Conservation (phyloP, 2,888 invertebrate species). For the Volucella zonaria region DNA sequence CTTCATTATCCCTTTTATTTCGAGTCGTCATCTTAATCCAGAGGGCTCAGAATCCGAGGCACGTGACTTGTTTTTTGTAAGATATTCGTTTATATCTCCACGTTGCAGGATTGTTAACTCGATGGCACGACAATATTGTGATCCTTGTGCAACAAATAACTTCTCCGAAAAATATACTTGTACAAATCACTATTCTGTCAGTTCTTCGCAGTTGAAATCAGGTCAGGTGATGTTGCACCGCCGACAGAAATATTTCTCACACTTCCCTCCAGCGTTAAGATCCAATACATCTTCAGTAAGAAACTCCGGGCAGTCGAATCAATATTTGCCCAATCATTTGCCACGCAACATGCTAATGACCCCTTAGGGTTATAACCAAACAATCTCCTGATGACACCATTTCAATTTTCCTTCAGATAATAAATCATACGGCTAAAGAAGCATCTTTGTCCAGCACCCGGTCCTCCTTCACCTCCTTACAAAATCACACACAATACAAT, state of each 20-base stretch:
- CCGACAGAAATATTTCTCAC: background rate
- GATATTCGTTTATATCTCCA: too few species aligned
- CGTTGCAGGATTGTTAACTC: too few species aligned
- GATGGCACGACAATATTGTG: too few species aligned
- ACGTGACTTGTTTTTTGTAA: too few species aligned
- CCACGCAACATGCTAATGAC: conserved; percentile 57
- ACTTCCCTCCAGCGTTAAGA: background rate
- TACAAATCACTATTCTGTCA: too few species aligned
- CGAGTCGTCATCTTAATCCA: too few species aligned
- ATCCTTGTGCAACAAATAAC: too few species aligned
- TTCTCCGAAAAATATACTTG: too few species aligned
- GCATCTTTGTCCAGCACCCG: conserved; percentile 29
- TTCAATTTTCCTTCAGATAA: conserved; percentile 33
- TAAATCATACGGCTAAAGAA: conserved; percentile 60
- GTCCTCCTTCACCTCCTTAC: background rate
- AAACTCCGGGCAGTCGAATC: conserved; percentile 40
- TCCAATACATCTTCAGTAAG: conserved; percentile 14
- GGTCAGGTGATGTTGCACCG: too few species aligned
- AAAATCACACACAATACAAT: conserved; percentile 41
- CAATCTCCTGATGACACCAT: conserved; percentile 34
- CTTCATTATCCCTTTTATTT: too few species aligned
- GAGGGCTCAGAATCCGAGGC: too few species aligned
- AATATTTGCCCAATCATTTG: conserved; percentile 60
- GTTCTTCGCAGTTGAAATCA: too few species aligned
- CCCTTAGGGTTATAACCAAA: conserved; percentile 51